Percentiles rank a stretch among this genome's conserved stretches.
These are phyloP conservation scores for Etia nguti DNA, from an alignment of 2,113 vertebrate species.

Conservation along the genomic window DNA sequence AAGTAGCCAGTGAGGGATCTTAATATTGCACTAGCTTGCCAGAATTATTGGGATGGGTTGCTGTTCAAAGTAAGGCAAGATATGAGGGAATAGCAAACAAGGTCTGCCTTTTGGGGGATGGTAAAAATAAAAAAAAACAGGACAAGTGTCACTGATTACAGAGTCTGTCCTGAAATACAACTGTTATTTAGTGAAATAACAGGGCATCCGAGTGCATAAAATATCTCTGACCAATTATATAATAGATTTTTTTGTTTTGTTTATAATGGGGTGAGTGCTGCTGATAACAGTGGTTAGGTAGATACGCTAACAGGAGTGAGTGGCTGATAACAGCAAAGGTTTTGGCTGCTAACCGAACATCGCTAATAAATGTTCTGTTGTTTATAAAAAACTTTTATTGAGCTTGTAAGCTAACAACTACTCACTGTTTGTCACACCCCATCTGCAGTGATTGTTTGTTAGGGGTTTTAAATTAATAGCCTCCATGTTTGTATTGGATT, in stretches of 20 bases:
- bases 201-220: not conserved
- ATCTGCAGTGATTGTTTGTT: not conserved
- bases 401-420: not conserved
- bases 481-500: not conserved
- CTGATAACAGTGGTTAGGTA: not conserved
- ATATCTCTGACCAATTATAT: not conserved
- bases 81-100: not conserved
- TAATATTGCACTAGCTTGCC: not conserved
- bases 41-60: not conserved
- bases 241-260: not conserved
- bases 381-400: not conserved
- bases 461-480: not conserved
- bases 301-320: not conserved
- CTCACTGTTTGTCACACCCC: not conserved
- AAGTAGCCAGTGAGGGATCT: not conserved
- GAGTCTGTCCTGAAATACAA: not conserved
- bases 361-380: not conserved
- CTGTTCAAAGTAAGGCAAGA: not conserved
- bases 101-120: not conserved
- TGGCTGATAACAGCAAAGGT: not conserved
- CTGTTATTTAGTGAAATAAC: not conserved
- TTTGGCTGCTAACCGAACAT: not conserved
- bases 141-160: not conserved
- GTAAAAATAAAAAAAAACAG: not conserved
- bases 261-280: not conserved